A percentile compares a stretch with the other conserved stretches of the same genome.
These are phyloP conservation scores for Anagrus nilaparvatae DNA, from an alignment of 1,140 invertebrate species.

Conservation along the genomic window DNA sequence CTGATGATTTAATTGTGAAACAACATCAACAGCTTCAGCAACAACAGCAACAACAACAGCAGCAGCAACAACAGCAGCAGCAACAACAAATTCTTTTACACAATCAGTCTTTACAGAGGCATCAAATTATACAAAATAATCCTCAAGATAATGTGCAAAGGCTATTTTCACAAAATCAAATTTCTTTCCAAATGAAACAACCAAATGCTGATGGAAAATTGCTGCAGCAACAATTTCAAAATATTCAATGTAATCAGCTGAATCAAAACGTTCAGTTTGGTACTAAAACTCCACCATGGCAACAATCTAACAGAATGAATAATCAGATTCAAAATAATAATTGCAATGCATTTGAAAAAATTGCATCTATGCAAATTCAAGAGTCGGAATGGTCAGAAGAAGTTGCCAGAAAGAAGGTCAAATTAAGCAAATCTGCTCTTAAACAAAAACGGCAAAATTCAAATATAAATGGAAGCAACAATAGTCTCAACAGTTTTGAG, in stretches of 20 bases:
- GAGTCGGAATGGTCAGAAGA: slow-evolving; percentile 53
- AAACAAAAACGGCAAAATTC: slow-evolving; percentile 46
- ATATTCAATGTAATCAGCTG: slow-evolving; percentile 12
- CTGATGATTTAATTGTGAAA: slow-evolving; percentile 34
- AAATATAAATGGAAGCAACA: slow-evolving; percentile 25
- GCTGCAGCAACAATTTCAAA: slow-evolving; percentile 27
- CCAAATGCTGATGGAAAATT: slow-evolving; percentile 22
- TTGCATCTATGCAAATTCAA: slow-evolving; percentile 57
- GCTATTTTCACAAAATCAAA: slow-evolving; percentile 48
- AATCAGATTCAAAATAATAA: slow-evolving; percentile 30
- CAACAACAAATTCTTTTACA: slow-evolving; percentile 34
- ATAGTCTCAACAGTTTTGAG: slow-evolving; percentile 22
- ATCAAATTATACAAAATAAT: slow-evolving; percentile 32
- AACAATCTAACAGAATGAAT: slow-evolving; percentile 43
- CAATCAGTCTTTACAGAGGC: slow-evolving; percentile 34
- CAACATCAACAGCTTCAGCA: slow-evolving; percentile 34
- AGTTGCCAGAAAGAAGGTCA: slow-evolving; percentile 51
- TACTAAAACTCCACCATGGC: slow-evolving; percentile 52
- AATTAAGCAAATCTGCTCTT: slow-evolving; percentile 41
- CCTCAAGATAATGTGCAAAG: slow-evolving; percentile 45
- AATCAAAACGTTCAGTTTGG: slow-evolving; percentile 30
- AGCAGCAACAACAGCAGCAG: slow-evolving; percentile 30
- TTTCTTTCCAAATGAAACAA: slow-evolving; percentile 31
- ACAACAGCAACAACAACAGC: slow-evolving; percentile 25
- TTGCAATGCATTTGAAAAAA: slow-evolving; percentile 49